Percentiles rank a stretch among this genome's conserved stretches.
These are phyloP conservation scores for Sprattus sprattus DNA, from an alignment of 2,113 vertebrate genomes.

Conservation along the genomic window DNA sequence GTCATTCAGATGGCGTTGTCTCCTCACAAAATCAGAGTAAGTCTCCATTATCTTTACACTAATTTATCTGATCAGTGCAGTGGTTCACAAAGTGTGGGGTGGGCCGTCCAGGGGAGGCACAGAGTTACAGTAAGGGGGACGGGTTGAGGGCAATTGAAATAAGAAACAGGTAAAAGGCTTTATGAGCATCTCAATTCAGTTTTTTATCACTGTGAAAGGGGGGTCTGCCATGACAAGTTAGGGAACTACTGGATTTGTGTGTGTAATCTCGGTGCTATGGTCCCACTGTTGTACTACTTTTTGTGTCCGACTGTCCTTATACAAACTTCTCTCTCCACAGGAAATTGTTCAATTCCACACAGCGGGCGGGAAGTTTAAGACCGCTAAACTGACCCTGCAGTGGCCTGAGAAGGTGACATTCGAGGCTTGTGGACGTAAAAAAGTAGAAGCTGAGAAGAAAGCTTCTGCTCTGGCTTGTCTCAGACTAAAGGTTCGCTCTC, in stretches of 20 bases:
- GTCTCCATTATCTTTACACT: conserved; percentile 36
- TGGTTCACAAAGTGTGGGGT: too few relatives aligned
- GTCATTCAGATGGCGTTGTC: conserved; percentile 89
- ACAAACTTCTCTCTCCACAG: conserved; percentile 55
- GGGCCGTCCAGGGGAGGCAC: too few relatives aligned
- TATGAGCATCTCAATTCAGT: too few relatives aligned
- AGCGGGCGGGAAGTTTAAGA: conserved; percentile 79
- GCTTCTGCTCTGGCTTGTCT: conserved; percentile 89
- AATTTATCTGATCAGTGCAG: background rate
- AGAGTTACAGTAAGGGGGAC: too few relatives aligned
- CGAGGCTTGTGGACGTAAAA: conserved; percentile 75
- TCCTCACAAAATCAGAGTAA: conserved; percentile 75
- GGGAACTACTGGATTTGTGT: background rate
- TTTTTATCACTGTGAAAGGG: too few relatives aligned
- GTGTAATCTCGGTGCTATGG: background rate
- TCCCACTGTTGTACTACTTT: background rate
- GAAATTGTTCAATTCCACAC: conserved; percentile 81
- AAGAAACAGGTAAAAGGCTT: too few relatives aligned
- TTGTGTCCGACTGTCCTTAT: background rate
- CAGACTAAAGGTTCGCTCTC: conserved; percentile 81
- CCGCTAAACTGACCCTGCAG: conserved; percentile 78
- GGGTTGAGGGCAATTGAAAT: too few relatives aligned
- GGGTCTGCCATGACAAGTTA: background rate
- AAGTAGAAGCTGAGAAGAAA: conserved; percentile 79
- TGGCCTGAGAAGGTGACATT: conserved; percentile 92